Percentiles rank a stretch among this genome's conserved stretches.
Evolutionary conservation across 2,888 invertebrate genomes (phyloP).

Genomic region (Lottia gigantea): DNA sequence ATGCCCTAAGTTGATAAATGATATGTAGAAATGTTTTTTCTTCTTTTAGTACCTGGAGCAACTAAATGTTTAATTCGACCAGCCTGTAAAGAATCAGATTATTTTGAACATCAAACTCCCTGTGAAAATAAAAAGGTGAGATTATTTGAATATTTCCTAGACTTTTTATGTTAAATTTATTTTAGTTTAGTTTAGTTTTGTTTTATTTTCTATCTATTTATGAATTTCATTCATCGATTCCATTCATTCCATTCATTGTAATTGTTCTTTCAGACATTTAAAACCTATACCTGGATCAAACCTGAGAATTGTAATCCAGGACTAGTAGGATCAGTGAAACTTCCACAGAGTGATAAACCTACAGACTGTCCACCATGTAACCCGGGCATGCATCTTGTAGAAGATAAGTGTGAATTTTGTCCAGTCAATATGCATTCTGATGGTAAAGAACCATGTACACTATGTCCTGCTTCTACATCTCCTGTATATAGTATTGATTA

Average conservation of each 20-base stretch:
- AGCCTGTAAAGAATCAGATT: conserved; percentile 71
- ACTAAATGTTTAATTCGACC: conserved; percentile 69
- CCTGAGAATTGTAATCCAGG: conserved; percentile 72
- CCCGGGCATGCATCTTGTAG: conserved; percentile 71
- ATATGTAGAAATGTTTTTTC: neutral
- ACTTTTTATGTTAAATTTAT: too few species aligned
- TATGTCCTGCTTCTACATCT: conserved; percentile 67
- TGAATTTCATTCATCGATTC: too few species aligned
- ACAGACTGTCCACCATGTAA: conserved; percentile 72
- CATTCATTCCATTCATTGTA: neutral
- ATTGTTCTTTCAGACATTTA: conserved; percentile 63
- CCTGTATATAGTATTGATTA: conserved; percentile 71
- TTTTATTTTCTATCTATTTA: too few species aligned
- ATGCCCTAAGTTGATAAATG: too few species aligned
- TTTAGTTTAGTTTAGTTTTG: too few species aligned
- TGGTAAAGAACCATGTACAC: conserved; percentile 40
- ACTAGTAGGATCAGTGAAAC: conserved; percentile 62
- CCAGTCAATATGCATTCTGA: conserved; percentile 62
- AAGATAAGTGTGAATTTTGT: conserved; percentile 72
- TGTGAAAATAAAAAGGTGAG: conserved; percentile 69
- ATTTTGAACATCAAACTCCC: conserved; percentile 69
- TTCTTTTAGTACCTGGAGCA: conserved; percentile 69
- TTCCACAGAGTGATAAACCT: conserved; percentile 65
- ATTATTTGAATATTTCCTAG: neutral
- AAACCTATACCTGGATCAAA: conserved; percentile 71